Base-by-base conservation (phyloP, 1,140 invertebrate species). In the Heliconius eleuchia region DNA sequence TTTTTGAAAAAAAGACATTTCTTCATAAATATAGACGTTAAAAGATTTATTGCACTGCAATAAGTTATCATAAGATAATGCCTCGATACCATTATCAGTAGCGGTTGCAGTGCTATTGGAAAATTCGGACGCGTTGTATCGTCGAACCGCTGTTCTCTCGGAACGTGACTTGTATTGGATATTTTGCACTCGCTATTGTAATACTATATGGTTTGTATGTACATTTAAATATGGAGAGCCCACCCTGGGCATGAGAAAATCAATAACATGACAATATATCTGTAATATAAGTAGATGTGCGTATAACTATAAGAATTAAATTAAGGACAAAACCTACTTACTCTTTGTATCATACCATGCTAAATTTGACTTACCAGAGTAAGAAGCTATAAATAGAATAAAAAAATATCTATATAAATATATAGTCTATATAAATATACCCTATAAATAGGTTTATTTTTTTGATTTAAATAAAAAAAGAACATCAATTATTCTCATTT, bases 161-260 rank as follows among this genome's bases (percentile, higher is more conserved):
- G 18, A 74, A 74, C 73, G 73, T 74, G 73, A 74, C 73, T 18
- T 74, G 73, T 74, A 55, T 74, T 74, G 42, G 57, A 66, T 66
- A 66, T 66, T 66, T 66, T 30, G 23, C 9, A 16, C 11, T 30
- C 57, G 55, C 19, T 57, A 66, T 27, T 66, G 30, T 27, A 66
- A 9, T 66, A 66, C 11, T 66, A 66, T 9, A 11, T 6, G 34
- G 23, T 3, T 13, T 16, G 57, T 66, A 66, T 27, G 11, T 66
- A 30, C 23, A 66, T 66, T 66, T 66, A 66, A 27, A 66, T 66
- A 66, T 27, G 16, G 1, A 27, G 57, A 27, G 3, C 16, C 23
- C 11, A 23, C 23, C 23, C 23, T 27, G n/a, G 23, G 2, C 9
- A 66, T 66, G 55, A 19, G 18, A 16, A 0, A 66, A 66, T 66